A percentile compares a stretch with the other conserved stretches of the same genome.
These are phyloP conservation scores for Operophtera brumata DNA, from an alignment of 2,888 invertebrate genomes.

Conservation along the genomic window DNA sequence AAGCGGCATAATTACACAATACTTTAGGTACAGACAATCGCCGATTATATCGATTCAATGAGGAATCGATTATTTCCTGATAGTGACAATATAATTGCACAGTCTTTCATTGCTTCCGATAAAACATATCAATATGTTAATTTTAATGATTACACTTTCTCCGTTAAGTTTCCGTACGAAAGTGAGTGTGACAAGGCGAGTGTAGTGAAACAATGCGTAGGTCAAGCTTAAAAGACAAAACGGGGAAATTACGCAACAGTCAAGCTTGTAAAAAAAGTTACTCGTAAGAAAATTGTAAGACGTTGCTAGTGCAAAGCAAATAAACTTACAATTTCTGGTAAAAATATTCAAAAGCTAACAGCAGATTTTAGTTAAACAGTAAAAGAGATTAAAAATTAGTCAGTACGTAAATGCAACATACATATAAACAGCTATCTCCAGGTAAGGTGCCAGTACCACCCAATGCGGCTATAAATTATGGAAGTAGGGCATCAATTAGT, in stretches of 20 bases:
- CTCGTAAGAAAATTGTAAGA: too few species aligned
- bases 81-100: conserved; percentile 25
- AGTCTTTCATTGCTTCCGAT: conserved; percentile 22
- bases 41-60: conserved; percentile 12
- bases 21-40: conserved; percentile 2
- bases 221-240: too few species aligned
- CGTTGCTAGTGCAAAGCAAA: too few species aligned
- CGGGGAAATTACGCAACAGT: not conserved
- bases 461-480: not conserved
- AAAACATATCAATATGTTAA: conserved; percentile 15
- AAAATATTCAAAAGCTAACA: too few species aligned
- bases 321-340: too few species aligned
- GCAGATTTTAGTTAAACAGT: too few species aligned
- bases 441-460: too few species aligned
- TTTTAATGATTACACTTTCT: conserved; percentile 23
- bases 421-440: too few species aligned
- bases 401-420: too few species aligned
- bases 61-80: conserved; percentile 31
- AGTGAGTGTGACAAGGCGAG: conserved; percentile 14
- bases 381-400: too few species aligned
- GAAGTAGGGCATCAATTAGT: conserved; percentile 9
- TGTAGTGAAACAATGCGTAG: not conserved
- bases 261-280: not conserved
- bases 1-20: conserved; percentile 1
- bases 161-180: conserved; percentile 11